Conservation (phyloP, 2,888 invertebrate species). For the Anoplius nigerrimus region DNA sequence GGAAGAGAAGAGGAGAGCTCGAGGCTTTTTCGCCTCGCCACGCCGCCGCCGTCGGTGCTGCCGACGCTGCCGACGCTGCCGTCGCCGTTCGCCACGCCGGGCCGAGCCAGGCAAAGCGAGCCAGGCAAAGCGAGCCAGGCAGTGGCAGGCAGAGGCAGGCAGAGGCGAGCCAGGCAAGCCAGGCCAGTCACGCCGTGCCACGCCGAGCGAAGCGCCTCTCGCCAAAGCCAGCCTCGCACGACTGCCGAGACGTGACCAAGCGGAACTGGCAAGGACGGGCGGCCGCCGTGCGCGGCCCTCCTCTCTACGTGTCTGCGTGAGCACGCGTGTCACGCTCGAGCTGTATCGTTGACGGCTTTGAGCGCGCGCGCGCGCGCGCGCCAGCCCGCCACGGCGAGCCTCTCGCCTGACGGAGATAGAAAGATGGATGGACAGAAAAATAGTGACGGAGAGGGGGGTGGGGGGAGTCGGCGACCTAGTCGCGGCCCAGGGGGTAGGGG, state of each 20-base stretch:
- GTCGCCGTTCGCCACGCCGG: slow-evolving; percentile 10
- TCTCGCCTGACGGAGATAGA: neutral
- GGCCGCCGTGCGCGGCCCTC: slow-evolving; percentile 20
- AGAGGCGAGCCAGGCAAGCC: slow-evolving; percentile 44
- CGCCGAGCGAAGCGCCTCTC: slow-evolving; percentile 8
- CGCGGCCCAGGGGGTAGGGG: slow-evolving; percentile 26
- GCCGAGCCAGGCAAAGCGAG: neutral
- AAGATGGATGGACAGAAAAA: neutral
- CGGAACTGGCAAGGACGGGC: slow-evolving; percentile 64
- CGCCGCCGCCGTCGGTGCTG: slow-evolving; percentile 3
- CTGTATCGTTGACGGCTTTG: slow-evolving; percentile 37
- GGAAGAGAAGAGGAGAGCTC: neutral
- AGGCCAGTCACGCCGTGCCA: slow-evolving; percentile 30
- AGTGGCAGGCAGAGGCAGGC: slow-evolving; percentile 34
- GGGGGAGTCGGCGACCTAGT: slow-evolving; percentile 10
- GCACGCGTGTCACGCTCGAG: slow-evolving; percentile 35
- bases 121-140: slow-evolving; percentile 11
- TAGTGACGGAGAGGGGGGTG: neutral
- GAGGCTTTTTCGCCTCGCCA: slow-evolving; percentile 23
- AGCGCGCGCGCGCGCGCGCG: slow-evolving; percentile 20
- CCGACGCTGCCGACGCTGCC: neutral
- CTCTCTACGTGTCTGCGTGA: slow-evolving; percentile 21
- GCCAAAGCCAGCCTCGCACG: neutral
- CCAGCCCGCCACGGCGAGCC: neutral
- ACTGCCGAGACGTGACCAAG: slow-evolving; percentile 41